Evolutionary conservation across 2,113 vertebrate species (phyloP).

Genomic region (Shinisaurus crocodilurus): DNA sequence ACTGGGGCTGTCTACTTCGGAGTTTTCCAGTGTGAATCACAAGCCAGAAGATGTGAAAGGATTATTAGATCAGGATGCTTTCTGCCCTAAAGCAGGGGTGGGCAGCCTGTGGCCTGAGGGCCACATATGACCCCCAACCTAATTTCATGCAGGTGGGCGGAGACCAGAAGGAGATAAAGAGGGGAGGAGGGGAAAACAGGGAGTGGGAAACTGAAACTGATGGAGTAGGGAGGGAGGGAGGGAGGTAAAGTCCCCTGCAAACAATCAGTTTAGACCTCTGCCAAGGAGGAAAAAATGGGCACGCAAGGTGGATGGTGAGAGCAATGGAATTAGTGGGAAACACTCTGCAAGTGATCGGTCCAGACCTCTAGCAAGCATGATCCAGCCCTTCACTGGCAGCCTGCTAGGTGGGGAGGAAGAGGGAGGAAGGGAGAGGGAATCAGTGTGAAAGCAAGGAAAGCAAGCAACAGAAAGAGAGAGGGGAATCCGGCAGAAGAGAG

Average conservation of each 20-base stretch:
- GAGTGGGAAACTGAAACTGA: not conserved
- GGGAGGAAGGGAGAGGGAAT: no score
- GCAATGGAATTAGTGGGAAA: no score
- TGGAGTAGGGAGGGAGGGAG: not conserved
- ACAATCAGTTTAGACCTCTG: not conserved
- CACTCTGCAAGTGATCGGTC: not conserved
- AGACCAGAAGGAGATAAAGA: not conserved
- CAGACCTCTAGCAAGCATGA: not conserved
- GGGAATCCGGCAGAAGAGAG: no score
- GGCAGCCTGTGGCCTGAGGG: not conserved
- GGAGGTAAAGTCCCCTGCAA: not conserved
- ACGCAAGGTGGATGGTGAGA: not conserved
- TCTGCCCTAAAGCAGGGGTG: not conserved
- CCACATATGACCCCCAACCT: not conserved
- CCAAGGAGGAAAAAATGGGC: not conserved
- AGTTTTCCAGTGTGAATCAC: not conserved
- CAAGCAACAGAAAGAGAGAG: no score
- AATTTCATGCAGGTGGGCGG: not conserved
- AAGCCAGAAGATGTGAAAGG: not conserved
- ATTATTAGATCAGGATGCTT: not conserved
- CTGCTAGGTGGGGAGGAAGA: no score
- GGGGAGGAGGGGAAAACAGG: not conserved
- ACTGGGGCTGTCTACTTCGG: not conserved
- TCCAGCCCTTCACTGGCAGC: not conserved
- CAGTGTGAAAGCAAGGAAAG: no score